A percentile compares a stretch with the other conserved stretches of the same genome.
Evolutionary conservation across 2,113 vertebrate species (phyloP).

Genomic region (Rhadina sibilatrix): DNA sequence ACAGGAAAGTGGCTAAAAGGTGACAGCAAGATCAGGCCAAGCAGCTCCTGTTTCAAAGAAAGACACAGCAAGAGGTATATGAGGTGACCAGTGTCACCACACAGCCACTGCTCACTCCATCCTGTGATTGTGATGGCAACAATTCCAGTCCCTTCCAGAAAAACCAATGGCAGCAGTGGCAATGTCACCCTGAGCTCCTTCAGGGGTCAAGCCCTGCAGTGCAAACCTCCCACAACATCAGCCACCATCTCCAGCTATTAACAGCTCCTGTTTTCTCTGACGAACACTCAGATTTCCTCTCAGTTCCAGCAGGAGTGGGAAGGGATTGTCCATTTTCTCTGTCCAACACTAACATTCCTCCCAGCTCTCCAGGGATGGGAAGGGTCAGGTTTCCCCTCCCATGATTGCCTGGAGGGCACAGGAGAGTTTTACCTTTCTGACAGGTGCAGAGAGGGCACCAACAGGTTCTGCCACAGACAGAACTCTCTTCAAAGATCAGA

Average conservation of each 20-base stretch:
- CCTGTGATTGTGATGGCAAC: neutral
- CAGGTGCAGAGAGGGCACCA: neutral
- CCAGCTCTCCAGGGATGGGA: neutral
- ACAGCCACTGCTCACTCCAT: neutral
- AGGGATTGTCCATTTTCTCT: neutral
- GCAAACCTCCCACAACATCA: neutral
- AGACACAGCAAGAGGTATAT: neutral
- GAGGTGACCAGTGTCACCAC: neutral
- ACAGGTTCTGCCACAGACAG: neutral
- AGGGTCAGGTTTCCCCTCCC: neutral
- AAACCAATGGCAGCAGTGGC: neutral
- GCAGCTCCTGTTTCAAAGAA: neutral
- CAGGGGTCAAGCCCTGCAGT: neutral
- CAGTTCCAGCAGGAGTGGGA: neutral
- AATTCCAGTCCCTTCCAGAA: neutral
- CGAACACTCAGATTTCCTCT: neutral
- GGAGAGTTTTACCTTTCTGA: neutral
- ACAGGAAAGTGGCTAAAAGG: neutral
- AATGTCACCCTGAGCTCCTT: neutral
- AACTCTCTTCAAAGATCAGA: neutral
- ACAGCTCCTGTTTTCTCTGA: neutral
- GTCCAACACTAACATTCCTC: neutral
- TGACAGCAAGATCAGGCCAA: neutral
- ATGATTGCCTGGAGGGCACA: neutral
- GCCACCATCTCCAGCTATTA: neutral